Base-by-base conservation (phyloP, 2,888 invertebrate species). In the Acanthosepion lycidas region DNA sequence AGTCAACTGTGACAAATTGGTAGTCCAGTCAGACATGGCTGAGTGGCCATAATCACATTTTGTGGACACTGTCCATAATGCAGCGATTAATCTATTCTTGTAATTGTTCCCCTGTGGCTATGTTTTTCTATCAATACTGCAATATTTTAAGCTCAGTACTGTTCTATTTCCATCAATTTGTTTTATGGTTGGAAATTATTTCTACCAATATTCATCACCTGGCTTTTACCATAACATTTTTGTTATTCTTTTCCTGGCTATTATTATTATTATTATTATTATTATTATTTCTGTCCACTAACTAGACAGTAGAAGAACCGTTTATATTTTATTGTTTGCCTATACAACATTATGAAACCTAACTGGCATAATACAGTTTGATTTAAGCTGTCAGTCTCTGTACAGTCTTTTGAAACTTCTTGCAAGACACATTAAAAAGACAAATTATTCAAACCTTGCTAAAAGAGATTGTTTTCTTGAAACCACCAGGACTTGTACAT, bases 11-110 rank as follows among this genome's bases (percentile, higher is more conserved):
- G 78, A n/a, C 20, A 33, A 33, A 78, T 78, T 78, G 78, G n/a
- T 78, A n/a, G 78, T 78, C 78, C 12, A 78, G 78, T 78, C 78
- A 33, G n/a, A 15, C 78, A 78, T 78, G n/a, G n/a, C 78, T 78
- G 78, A 78, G n/a, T 78, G 78, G 78, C 33, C 33, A 78, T 78
- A n/a, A 78, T 78, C 78, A 78, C 78, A 78, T 78, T 78, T 78
- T n/a, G 78, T 78, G 78, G 78, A 78, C 78, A 78, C n/a, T 78
- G n/a, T 78, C 78, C 78, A 78, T 78, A 78, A 78, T 59, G 59
- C 59, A 23, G 23, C 78, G 78, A 78, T 78, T 78, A 78, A 78
- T 78, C 78, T 78, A 78, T 78, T n/a, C 33, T 78, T 78, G 78
- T 18, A 78, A 15, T 78, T 78, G n/a, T 78, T 15, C n/a, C 78